A percentile compares a stretch with the other conserved stretches of the same genome.
phyloP scores from a whole-genome alignment of 2,797 vertebrate species.

The Aphelocoma californica region DNA sequence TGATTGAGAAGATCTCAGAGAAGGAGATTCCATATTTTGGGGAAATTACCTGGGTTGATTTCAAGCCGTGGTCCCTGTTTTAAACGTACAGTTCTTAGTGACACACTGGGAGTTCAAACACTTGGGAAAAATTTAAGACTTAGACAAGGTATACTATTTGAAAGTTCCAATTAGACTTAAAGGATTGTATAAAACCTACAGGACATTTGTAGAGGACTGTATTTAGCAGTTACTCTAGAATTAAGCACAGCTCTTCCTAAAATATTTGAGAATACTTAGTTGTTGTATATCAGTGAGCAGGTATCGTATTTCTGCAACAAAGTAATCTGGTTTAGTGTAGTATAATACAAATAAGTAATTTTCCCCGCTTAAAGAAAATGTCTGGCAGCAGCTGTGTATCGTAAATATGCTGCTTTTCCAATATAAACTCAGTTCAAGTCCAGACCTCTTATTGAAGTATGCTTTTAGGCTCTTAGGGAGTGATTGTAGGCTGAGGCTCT shows the following conservation, averaged over 20 bases:
- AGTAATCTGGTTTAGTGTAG: background rate
- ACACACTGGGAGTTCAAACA: background rate
- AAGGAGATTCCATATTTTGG: background rate
- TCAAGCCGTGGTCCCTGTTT: background rate
- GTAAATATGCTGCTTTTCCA: background rate
- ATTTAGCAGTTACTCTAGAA: background rate
- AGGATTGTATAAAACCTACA: background rate
- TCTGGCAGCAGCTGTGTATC: background rate
- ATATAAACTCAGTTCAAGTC: background rate
- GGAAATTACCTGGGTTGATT: background rate
- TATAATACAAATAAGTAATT: background rate
- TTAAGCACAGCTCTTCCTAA: background rate
- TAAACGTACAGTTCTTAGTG: background rate
- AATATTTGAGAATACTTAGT: background rate
- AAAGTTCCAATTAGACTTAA: background rate
- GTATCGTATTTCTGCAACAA: background rate
- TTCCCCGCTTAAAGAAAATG: background rate
- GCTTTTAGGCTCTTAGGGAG: background rate
- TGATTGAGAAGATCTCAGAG: background rate
- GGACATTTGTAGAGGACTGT: background rate
- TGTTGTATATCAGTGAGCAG: background rate
- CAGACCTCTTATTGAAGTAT: background rate
- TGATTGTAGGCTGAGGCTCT: background rate
- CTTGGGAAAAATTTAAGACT: background rate
- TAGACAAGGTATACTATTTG: background rate